phyloP scores from a whole-genome alignment of 2,113 vertebrate genomes.

The Trematomus loennbergii region DNA sequence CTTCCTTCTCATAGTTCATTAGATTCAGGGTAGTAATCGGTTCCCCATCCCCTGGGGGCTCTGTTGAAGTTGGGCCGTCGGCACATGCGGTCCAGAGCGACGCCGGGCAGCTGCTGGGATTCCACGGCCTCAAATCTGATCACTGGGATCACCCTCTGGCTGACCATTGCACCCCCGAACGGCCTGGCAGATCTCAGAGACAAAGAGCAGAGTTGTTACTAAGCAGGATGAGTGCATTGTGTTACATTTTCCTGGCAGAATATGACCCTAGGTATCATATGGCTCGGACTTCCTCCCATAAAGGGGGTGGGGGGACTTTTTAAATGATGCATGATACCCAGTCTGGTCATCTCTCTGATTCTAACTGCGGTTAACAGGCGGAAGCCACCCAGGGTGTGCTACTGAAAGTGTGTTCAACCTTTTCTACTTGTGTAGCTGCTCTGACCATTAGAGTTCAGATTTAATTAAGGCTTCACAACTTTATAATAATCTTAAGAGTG shows the following conservation, averaged over 20 bases:
- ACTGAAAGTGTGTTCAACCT: not conserved
- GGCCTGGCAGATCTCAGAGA: constrained; percentile 88
- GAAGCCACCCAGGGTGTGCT: not conserved
- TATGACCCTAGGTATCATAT: not conserved
- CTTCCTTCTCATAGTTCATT: constrained; percentile 87
- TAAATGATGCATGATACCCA: constrained; percentile 21
- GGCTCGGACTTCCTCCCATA: not conserved
- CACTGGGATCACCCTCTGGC: constrained; percentile 76
- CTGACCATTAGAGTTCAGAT: constrained; percentile 40
- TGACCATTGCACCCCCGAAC: constrained; percentile 83
- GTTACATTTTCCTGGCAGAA: constrained; percentile 3
- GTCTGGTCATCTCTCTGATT: constrained; percentile 26
- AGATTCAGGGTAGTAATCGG: constrained; percentile 86
- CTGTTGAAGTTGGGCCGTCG: constrained; percentile 92
- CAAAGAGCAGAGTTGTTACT: constrained; percentile 10
- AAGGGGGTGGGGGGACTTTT: not conserved
- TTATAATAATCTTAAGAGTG: constrained; percentile 36
- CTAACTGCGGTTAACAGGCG: not conserved
- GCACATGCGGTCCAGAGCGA: constrained; percentile 81
- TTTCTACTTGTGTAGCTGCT: constrained; percentile 13
- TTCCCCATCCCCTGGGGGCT: constrained; percentile 88
- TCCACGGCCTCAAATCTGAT: constrained; percentile 80
- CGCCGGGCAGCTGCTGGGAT: constrained; percentile 72
- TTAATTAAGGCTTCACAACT: constrained; percentile 54
- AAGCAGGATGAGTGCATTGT: not conserved